Conservation (phyloP, 1,140 invertebrate species). For the Nephotettix cincticeps region DNA sequence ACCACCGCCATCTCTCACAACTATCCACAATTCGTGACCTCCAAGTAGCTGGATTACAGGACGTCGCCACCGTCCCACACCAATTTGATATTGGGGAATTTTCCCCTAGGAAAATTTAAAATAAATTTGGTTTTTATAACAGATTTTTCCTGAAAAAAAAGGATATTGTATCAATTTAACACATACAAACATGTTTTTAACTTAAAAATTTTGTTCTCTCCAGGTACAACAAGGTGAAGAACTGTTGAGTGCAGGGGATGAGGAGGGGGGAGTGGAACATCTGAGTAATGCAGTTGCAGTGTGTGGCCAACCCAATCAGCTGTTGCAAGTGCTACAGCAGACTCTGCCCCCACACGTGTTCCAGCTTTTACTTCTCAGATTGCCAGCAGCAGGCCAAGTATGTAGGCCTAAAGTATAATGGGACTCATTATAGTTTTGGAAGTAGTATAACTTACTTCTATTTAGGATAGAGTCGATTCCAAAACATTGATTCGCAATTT, state of each 20-base stretch:
- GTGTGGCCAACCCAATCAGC: constrained; percentile 90
- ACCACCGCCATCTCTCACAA: too few species aligned
- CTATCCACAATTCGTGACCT: too few species aligned
- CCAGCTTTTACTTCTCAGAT: constrained; percentile 77
- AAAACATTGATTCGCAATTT: too few species aligned
- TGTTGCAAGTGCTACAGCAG: constrained; percentile 90
- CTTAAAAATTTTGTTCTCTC: constrained; percentile 1
- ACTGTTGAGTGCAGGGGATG: constrained; percentile 76
- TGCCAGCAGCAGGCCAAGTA: constrained; percentile 66
- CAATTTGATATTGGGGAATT: not conserved
- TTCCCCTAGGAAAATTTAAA: not conserved
- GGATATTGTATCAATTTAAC: not conserved
- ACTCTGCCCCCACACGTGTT: constrained; percentile 92
- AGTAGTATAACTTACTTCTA: too few species aligned
- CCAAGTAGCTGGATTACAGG: too few species aligned
- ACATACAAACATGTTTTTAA: not conserved
- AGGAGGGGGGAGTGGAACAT: constrained; percentile 91
- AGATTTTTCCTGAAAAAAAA: not conserved
- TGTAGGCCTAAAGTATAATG: too few species aligned
- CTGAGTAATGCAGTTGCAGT: constrained; percentile 93
- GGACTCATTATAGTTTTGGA: too few species aligned
- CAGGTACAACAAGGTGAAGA: constrained; percentile 89
- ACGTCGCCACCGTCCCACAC: too few species aligned
- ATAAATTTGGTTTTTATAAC: not conserved
- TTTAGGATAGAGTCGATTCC: too few species aligned